Evolutionary conservation across 1,140 invertebrate species (phyloP), one percentile per base, ranked within the genome.

Genomic region (Aplysia californica): DNA sequence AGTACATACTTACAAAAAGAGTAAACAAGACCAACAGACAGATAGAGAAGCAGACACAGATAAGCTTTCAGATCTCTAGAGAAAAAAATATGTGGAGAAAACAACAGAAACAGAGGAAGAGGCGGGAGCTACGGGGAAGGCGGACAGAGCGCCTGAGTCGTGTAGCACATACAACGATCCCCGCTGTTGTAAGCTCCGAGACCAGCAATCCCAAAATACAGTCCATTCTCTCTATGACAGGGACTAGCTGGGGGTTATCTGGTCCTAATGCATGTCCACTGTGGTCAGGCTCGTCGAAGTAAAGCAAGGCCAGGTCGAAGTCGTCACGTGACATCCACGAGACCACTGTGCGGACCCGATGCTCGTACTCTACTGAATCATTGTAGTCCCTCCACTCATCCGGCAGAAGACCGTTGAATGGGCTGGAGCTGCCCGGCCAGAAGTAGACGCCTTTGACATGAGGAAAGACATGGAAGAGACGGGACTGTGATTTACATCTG

Each of bases 221-320:
- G 77, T 87, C 83, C 80, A 87, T 81, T 31, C 80, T 56, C 55
- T 50, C 44, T 39, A 75, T 56, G 18, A 36, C 35, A n/a, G 61
- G 20, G 6, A 55, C 64, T 2, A 80, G 33, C 56, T 89, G 78
- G 15, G 38, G 18, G 21, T 82, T 84, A n/a, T 86, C 76, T 5
- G 89, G 87, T n/a, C 90, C 90, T n/a, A 77, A 82, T 0, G 39
- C 65, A 79, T 90, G 89, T 18, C 89, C 93, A 76, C 90, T 89
- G 5, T 87, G 85, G 85, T 95, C 94, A 0, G 94, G 94, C 84
- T 95, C 92, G 81, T 95, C 92, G 80, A 94, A 93, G 81, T 95
- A 95, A 20, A 94, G 55, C 81, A 93, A 90, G 3, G 93, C 91
- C 68, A 94, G 88, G 73, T 88, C 81, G 4, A 86, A 82, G 86